These are phyloP conservation scores for Athalia rosae DNA, from an alignment of 2,888 invertebrate genomes.

Conservation along the genomic window DNA sequence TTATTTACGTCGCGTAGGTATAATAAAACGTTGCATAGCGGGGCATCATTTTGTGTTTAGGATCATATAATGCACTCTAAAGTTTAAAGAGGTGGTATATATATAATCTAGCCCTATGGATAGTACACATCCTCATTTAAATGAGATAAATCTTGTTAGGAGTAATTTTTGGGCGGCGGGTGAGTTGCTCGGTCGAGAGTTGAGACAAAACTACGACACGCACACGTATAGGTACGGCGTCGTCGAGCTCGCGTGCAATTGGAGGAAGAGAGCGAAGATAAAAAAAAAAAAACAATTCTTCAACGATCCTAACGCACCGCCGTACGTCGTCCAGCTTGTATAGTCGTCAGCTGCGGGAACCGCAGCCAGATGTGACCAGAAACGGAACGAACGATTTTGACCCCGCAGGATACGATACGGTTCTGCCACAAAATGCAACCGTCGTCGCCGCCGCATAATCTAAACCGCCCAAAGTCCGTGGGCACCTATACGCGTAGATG, in stretches of 20 bases:
- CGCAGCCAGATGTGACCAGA: too few relatives aligned
- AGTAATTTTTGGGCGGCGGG: constrained; percentile 65
- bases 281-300: constrained; percentile 39
- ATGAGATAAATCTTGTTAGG: constrained; percentile 71
- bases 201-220: constrained; percentile 49
- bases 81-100: constrained; percentile 1
- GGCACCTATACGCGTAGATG: background rate
- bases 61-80: background rate
- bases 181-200: constrained; percentile 2
- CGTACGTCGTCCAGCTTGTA: constrained; percentile 3
- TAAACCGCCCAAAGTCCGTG: constrained; percentile 22
- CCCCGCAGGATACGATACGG: background rate
- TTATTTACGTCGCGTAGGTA: too few relatives aligned
- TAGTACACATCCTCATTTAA: constrained; percentile 70
- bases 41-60: background rate
- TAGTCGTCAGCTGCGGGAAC: constrained; percentile 29
- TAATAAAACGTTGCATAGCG: background rate
- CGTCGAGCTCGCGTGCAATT: constrained; percentile 3
- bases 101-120: constrained; percentile 57
- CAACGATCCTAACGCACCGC: constrained; percentile 43
- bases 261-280: constrained; percentile 24
- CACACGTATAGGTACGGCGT: constrained; percentile 41
- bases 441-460: background rate
- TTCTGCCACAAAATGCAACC: constrained; percentile 23
- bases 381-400: background rate